These are phyloP conservation scores for Dipodomys merriami DNA, from an alignment of 2,113 vertebrate species.

Conservation along the genomic window DNA sequence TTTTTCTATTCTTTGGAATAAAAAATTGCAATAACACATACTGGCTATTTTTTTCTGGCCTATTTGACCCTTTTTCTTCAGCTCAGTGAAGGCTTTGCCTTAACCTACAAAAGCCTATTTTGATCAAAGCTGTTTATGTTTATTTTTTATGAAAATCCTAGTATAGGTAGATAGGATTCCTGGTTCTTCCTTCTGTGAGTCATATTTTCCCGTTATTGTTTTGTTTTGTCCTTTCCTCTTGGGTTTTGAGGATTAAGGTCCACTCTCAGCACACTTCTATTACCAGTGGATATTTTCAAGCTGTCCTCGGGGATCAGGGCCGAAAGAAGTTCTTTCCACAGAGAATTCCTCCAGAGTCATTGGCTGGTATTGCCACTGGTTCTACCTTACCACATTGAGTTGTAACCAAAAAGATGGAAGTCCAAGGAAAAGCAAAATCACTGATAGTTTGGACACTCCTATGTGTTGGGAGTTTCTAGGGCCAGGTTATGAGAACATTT, in stretches of 20 bases:
- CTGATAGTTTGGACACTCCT: background rate
- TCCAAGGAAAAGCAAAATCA: conserved; percentile 4
- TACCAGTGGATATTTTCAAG: no score
- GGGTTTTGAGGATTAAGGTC: background rate
- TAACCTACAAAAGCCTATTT: background rate
- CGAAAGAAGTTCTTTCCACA: background rate
- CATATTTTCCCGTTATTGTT: background rate
- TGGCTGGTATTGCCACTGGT: background rate
- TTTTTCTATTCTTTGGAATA: conserved; percentile 31
- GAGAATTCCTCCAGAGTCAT: background rate
- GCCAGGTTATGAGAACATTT: background rate
- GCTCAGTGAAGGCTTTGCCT: background rate
- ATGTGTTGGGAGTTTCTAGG: background rate
- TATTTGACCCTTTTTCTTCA: conserved; percentile 2
- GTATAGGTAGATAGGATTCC: background rate
- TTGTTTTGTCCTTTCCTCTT: background rate
- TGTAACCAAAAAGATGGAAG: background rate
- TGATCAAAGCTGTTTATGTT: background rate
- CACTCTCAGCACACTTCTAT: background rate
- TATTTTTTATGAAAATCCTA: background rate
- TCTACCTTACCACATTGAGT: background rate
- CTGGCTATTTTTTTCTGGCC: background rate
- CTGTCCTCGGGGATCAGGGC: background rate
- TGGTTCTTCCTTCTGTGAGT: background rate
- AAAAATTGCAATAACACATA: background rate